Base-by-base conservation (phyloP, 2,113 vertebrate genomes). In the Actenoides lindsayi region DNA sequence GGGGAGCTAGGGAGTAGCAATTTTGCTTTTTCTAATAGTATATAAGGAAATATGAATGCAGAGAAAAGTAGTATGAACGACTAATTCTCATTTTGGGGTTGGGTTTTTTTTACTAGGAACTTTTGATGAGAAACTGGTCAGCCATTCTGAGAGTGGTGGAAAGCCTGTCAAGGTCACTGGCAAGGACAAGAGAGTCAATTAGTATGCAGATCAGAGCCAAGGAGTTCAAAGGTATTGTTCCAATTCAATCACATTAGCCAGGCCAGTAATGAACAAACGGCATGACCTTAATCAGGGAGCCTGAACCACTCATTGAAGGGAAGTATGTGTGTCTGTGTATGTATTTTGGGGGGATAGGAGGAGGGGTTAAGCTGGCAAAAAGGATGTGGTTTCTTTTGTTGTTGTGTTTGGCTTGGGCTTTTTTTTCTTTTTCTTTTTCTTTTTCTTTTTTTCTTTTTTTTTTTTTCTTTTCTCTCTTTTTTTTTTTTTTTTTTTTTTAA, bases 161-260 rank as follows among this genome's bases (percentile, higher is more conserved):
- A 93, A 96, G 97, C 96, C 98, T 97, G 95, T 95, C 97, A 98
- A 99, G 99, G 99, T 99, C 99, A 99, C 96, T 96, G 91, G 94
- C 98, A 99, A 99, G 98, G 99, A 99, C 98, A 97, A 94, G 97
- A 94, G 96, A 98, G 98, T 98, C 98, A 98, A 99, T 99, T 99
- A 99, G 98, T 98, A 99, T 99, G 99, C 99, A 99, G 99, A 99
- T 99, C 98, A 98, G 98, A 99, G 98, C 97, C 97, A 93, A 97
- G 96, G 98, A 98, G 98, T 99, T 99, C 99, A 99, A 99, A 99
- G 98, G 98, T 98, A 99, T 99, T 99, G 98, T 99, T 99, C 98
- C 98, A 98, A 99, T 99, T 98, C 99, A 99, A 99, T 99, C 99
- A 98, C 98, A 98, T 99, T 98, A 99, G 98, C 98, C 98, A 98